Percentiles rank a stretch among this genome's conserved stretches.
phyloP scores from a whole-genome alignment of 2,113 vertebrate genomes.

The Onychorhynchus coronatus region DNA sequence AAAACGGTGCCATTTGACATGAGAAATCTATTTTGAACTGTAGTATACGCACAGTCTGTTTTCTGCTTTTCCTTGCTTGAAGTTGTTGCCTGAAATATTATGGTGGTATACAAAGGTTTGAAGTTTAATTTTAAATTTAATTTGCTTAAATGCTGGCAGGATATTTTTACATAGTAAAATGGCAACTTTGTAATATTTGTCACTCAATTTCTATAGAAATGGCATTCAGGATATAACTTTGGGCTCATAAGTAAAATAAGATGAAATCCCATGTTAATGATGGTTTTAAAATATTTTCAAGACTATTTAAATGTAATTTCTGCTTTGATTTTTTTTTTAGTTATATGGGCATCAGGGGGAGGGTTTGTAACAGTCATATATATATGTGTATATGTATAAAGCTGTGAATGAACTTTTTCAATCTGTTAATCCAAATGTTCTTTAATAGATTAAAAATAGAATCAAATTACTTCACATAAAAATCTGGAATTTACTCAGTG shows the following conservation, averaged over 20 bases:
- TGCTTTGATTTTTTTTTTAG: not conserved
- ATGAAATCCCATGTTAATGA: not conserved
- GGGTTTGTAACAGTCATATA: not conserved
- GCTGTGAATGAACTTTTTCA: not conserved
- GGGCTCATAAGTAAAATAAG: not conserved
- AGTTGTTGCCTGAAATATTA: slow-evolving; percentile 24
- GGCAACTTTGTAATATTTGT: not conserved
- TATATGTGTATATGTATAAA: not conserved
- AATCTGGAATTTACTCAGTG: not conserved
- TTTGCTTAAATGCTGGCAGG: slow-evolving; percentile 9
- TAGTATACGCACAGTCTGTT: not conserved
- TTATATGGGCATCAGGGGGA: not conserved
- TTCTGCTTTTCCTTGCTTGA: slow-evolving; percentile 21
- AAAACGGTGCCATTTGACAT: slow-evolving; percentile 26
- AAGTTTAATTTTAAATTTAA: slow-evolving; percentile 22
- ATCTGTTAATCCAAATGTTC: slow-evolving; percentile 65
- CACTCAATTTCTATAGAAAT: not conserved
- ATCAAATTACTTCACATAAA: not conserved
- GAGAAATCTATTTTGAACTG: slow-evolving; percentile 32
- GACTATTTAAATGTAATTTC: not conserved
- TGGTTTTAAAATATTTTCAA: not conserved
- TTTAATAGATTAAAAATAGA: slow-evolving; percentile 71
- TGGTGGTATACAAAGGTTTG: not conserved
- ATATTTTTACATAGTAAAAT: not conserved
- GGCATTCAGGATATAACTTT: not conserved